A percentile compares a stretch with the other conserved stretches of the same genome.
Evolutionary conservation across 2,888 invertebrate genomes (phyloP).

Genomic region (Tetrapedia diversipes): DNA sequence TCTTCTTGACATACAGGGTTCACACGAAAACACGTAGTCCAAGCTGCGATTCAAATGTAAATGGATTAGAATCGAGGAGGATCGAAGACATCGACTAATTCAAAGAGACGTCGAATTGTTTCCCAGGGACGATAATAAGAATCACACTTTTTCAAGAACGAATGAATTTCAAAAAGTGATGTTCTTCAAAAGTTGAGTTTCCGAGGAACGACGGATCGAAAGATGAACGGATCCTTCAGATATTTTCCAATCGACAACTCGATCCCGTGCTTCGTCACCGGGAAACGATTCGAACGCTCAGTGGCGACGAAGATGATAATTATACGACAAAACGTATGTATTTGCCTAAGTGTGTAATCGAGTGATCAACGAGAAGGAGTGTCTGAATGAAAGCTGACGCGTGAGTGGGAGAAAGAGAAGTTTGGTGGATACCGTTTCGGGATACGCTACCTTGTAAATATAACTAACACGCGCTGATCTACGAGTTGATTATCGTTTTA

Average conservation of each 20-base stretch:
- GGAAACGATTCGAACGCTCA: conserved; percentile 1
- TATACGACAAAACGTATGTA: conserved; percentile 20
- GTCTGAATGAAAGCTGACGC: conserved; percentile 45
- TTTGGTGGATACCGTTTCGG: conserved; percentile 42
- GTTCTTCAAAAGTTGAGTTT: not conserved
- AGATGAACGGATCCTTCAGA: conserved; percentile 1
- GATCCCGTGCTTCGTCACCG: not conserved
- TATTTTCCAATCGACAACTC: not conserved
- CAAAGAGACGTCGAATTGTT: conserved; percentile 32
- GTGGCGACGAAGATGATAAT: conserved; percentile 1
- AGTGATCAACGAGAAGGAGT: conserved; percentile 39
- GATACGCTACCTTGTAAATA: conserved; percentile 70
- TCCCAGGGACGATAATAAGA: conserved; percentile 16
- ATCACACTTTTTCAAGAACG: too few species aligned
- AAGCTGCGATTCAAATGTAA: conserved; percentile 39
- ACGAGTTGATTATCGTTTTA: conserved; percentile 69
- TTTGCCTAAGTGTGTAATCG: conserved; percentile 55
- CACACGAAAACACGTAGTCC: conserved; percentile 2
- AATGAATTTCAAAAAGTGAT: too few species aligned
- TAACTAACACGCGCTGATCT: conserved; percentile 48
- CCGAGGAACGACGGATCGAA: not conserved
- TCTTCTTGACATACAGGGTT: conserved; percentile 49
- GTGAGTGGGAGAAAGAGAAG: conserved; percentile 24
- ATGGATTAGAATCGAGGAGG: conserved; percentile 29
- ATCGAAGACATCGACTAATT: not conserved